phyloP scores from a whole-genome alignment of 2,888 invertebrate genomes.

The Oxytorus armatus region DNA sequence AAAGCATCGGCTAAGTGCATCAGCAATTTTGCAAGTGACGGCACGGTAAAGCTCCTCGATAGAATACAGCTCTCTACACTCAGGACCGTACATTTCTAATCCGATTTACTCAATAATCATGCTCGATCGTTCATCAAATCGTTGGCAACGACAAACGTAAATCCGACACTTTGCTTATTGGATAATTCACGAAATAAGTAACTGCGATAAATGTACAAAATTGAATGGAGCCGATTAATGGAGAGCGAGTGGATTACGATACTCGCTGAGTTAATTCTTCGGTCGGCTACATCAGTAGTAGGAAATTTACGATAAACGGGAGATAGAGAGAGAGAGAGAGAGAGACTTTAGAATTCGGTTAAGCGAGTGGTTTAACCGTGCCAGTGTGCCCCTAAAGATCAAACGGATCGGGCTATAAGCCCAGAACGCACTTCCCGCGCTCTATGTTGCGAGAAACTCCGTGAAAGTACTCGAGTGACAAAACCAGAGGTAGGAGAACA shows the following conservation, averaged over 20 bases:
- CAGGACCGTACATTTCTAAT: too few relatives aligned
- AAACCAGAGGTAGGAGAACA: too few relatives aligned
- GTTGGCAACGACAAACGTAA: too few relatives aligned
- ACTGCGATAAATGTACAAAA: neutral
- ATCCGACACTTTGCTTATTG: too few relatives aligned
- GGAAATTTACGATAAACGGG: conserved; percentile 3
- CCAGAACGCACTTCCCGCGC: neutral
- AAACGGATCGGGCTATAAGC: conserved; percentile 40
- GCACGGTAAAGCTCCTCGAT: too few relatives aligned
- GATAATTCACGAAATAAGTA: too few relatives aligned
- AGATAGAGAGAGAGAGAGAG: conserved; percentile 3
- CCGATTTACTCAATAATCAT: neutral
- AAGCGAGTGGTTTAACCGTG: conserved; percentile 54
- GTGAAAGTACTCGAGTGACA: conserved; percentile 8
- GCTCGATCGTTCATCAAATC: neutral
- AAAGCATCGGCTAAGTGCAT: neutral
- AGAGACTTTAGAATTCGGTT: conserved; percentile 54
- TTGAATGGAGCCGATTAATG: conserved; percentile 35
- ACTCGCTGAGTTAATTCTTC: conserved; percentile 41
- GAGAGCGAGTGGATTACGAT: conserved; percentile 29
- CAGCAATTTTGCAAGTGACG: neutral
- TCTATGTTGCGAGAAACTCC: conserved; percentile 16
- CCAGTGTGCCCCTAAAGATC: conserved; percentile 42
- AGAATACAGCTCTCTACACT: too few relatives aligned
- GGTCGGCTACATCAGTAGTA: conserved; percentile 24